phyloP scores from a whole-genome alignment of 2,797 vertebrate species.

The Betta splendens region DNA sequence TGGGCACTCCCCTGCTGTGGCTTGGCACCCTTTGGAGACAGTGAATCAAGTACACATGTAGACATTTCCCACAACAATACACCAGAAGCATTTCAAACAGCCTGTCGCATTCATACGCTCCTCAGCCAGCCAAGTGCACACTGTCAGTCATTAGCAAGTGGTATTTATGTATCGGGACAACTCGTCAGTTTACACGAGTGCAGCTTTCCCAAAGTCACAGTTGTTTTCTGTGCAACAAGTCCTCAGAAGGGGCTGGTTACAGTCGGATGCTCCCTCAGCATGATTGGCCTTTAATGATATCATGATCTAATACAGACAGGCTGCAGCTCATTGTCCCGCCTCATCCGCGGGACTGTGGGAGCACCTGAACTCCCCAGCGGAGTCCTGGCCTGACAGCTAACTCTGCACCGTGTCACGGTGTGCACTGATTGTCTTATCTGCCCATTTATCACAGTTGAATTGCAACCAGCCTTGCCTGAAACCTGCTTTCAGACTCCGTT shows the following conservation, averaged over 20 bases:
- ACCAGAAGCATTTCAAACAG: constrained; percentile 51
- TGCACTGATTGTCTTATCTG: constrained; percentile 98
- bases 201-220: constrained; percentile 26
- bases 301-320: constrained; percentile 50
- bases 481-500: constrained; percentile 87
- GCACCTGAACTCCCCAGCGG: constrained; percentile 89
- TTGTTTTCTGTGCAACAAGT: constrained; percentile 26
- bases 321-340: constrained; percentile 46
- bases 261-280: constrained; percentile 10
- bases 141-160: constrained; percentile 53
- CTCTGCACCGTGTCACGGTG: constrained; percentile 86
- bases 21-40: constrained; percentile 73
- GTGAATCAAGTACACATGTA: constrained; percentile 68
- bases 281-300: no score
- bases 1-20: constrained; percentile 65
- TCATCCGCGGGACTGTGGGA: constrained; percentile 77
- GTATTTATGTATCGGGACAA: constrained; percentile 45
- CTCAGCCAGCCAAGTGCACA: constrained; percentile 40
- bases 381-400: constrained; percentile 86
- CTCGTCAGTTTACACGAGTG: constrained; percentile 45
- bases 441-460: constrained; percentile 99
- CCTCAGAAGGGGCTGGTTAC: constrained; percentile 6
- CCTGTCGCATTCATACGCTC: constrained; percentile 34
- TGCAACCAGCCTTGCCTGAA: constrained; percentile 97
- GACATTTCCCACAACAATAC: constrained; percentile 72